Percentiles rank a stretch among this genome's conserved stretches.
Conservation (phyloP, 1,140 invertebrate genomes). For the Habropoda laboriosa region DNA sequence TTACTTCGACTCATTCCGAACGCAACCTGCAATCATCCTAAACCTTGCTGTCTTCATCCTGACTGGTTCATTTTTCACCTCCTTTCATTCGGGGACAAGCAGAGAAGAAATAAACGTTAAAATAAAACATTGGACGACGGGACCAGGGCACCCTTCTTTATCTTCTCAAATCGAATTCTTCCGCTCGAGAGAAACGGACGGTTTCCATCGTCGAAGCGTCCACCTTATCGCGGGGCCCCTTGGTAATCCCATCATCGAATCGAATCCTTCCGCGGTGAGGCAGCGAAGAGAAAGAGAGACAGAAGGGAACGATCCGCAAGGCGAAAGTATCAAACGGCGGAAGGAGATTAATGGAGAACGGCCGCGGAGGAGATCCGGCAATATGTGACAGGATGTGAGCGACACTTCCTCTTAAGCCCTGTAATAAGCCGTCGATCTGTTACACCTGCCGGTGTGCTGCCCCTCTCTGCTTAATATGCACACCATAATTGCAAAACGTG, state of each 20-base stretch:
- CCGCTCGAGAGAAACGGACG: constrained; percentile 15
- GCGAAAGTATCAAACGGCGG: constrained; percentile 30
- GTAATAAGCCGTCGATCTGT: constrained; percentile 72
- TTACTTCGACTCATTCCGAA: no score
- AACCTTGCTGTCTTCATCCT: no score
- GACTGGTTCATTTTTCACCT: no score
- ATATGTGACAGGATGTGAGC: constrained; percentile 75
- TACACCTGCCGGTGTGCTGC: constrained; percentile 75
- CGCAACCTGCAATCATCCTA: neutral
- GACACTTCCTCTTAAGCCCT: constrained; percentile 75
- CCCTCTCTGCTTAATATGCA: constrained; percentile 64
- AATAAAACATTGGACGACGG: neutral
- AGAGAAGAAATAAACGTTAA: neutral
- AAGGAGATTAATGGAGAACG: constrained; percentile 53
- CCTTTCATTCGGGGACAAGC: neutral
- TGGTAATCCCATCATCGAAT: constrained; percentile 5
- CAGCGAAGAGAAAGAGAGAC: neutral
- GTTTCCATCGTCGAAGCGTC: neutral
- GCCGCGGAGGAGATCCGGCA: constrained; percentile 18
- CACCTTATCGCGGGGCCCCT: neutral
- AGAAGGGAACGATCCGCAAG: neutral
- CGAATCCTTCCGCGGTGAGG: neutral
- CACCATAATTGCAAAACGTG: constrained; percentile 70
- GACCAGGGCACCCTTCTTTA: neutral
- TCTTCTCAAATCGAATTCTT: constrained; percentile 26